Percentiles rank a stretch among this genome's conserved stretches.
phyloP scores from a whole-genome alignment of 2,797 vertebrate species.

The Neoniphon sammara region DNA sequence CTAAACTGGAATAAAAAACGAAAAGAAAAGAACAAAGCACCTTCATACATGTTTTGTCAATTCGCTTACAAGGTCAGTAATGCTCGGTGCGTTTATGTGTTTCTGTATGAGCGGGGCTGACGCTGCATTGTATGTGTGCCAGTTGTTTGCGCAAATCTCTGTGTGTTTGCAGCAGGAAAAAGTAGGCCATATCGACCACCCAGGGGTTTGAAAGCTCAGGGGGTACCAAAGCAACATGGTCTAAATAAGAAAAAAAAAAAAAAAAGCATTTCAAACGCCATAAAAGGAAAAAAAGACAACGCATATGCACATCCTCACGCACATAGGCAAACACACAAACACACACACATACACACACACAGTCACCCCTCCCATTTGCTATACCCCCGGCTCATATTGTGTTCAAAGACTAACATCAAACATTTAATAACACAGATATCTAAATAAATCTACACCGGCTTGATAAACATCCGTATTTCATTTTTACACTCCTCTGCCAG shows the following conservation, averaged over 20 bases:
- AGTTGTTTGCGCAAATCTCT: constrained; percentile 74
- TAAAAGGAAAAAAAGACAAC: constrained; percentile 53
- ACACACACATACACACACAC: constrained; percentile 3
- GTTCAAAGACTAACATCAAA: constrained; percentile 70
- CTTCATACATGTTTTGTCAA: constrained; percentile 66
- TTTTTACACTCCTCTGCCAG: constrained; percentile 49
- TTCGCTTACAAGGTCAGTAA: constrained; percentile 51
- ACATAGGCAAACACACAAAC: constrained; percentile 36
- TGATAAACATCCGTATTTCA: constrained; percentile 73
- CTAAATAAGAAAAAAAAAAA: constrained; percentile 74
- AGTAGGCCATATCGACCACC: constrained; percentile 85
- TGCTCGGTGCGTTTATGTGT: constrained; percentile 18
- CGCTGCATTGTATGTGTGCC: constrained; percentile 70
- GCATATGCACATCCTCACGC: not conserved
- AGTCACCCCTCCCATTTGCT: constrained; percentile 49
- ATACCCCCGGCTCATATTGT: constrained; percentile 54
- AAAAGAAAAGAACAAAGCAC: constrained; percentile 56
- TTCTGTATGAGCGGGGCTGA: constrained; percentile 56
- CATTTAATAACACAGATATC: constrained; percentile 68
- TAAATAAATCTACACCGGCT: constrained; percentile 63
- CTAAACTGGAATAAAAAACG: constrained; percentile 26
- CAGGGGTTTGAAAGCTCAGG: constrained; percentile 81
- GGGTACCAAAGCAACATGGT: constrained; percentile 78
- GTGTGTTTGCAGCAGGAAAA: constrained; percentile 76
- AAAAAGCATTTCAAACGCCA: constrained; percentile 64